phyloP scores from a whole-genome alignment of 2,888 invertebrate genomes.

The Chaetogeoica ovagalla region DNA sequence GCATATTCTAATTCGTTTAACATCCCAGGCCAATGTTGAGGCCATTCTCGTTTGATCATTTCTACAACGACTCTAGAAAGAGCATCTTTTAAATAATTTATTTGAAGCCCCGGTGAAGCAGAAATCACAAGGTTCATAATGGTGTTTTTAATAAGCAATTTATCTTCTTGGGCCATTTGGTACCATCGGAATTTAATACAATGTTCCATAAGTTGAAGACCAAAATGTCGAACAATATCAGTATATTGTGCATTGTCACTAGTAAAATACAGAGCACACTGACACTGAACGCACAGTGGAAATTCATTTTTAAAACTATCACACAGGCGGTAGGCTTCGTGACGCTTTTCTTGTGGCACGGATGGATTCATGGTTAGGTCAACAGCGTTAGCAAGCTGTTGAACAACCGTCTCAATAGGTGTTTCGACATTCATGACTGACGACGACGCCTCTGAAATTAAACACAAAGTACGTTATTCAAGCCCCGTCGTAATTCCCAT shows the following conservation, averaged over 20 bases:
- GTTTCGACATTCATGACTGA: conserved; percentile 48
- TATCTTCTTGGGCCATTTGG: conserved; percentile 82
- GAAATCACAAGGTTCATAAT: conserved; percentile 54
- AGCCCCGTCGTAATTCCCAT: neutral
- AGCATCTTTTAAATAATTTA: conserved; percentile 74
- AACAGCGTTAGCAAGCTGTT: conserved; percentile 71
- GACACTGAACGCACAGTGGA: conserved; percentile 84
- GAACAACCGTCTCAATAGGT: conserved; percentile 44
- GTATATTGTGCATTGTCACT: conserved; percentile 67
- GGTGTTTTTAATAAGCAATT: conserved; percentile 72
- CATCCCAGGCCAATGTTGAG: conserved; percentile 91
- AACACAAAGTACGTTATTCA: neutral
- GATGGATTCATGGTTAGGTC: conserved; percentile 81
- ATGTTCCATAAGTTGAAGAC: conserved; percentile 89
- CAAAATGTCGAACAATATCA: conserved; percentile 82
- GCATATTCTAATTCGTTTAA: conserved; percentile 73
- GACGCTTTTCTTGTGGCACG: conserved; percentile 73
- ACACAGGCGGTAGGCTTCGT: conserved; percentile 82
- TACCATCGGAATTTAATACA: conserved; percentile 93
- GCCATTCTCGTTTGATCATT: conserved; percentile 97
- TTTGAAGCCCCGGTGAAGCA: conserved; percentile 32
- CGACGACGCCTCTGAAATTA: conserved; percentile 25
- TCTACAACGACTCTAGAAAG: conserved; percentile 90
- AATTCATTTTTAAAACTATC: conserved; percentile 68
- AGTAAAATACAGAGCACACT: conserved; percentile 76